A percentile compares a stretch with the other conserved stretches of the same genome.
These are phyloP conservation scores for Gorsachius goisagi DNA, from an alignment of 2,113 vertebrate species.

Conservation along the genomic window DNA sequence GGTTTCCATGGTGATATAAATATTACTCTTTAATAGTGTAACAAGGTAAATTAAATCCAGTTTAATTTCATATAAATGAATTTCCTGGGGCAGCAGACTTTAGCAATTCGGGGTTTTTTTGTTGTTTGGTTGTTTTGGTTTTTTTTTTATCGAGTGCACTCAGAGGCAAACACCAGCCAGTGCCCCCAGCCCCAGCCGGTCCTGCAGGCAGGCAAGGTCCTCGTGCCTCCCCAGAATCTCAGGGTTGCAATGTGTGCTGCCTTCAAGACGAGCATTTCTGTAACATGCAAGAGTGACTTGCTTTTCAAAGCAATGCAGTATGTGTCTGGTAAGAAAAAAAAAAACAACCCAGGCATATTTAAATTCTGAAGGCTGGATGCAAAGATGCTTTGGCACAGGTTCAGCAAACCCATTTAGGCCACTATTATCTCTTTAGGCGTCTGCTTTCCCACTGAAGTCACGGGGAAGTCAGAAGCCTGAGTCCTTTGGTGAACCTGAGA, in stretches of 20 bases:
- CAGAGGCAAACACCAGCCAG: neutral
- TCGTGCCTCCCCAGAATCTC: accelerated
- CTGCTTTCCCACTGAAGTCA: slow-evolving; percentile 61
- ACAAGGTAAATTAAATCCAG: slow-evolving; percentile 39
- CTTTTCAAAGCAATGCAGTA: neutral
- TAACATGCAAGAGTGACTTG: neutral
- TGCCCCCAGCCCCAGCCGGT: neutral
- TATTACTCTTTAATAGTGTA: slow-evolving; percentile 18
- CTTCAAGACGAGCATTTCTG: neutral
- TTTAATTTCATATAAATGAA: neutral
- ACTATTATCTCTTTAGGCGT: slow-evolving; percentile 37
- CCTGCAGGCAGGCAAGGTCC: neutral
- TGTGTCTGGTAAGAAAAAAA: neutral
- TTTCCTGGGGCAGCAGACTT: slow-evolving; percentile 2
- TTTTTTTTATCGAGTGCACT: neutral
- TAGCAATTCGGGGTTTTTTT: neutral
- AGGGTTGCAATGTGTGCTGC: neutral
- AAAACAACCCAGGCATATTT: neutral
- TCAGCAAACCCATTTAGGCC: slow-evolving; percentile 53
- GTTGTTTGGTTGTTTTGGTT: neutral
- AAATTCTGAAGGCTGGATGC: slow-evolving; percentile 11
- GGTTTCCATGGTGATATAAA: slow-evolving; percentile 55
- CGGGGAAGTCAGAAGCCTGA: slow-evolving; percentile 45
- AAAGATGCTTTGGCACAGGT: slow-evolving; percentile 33
- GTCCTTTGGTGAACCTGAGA: slow-evolving; percentile 53